Conservation (phyloP, 1,140 invertebrate species). For the Halictus rubicundus region DNA sequence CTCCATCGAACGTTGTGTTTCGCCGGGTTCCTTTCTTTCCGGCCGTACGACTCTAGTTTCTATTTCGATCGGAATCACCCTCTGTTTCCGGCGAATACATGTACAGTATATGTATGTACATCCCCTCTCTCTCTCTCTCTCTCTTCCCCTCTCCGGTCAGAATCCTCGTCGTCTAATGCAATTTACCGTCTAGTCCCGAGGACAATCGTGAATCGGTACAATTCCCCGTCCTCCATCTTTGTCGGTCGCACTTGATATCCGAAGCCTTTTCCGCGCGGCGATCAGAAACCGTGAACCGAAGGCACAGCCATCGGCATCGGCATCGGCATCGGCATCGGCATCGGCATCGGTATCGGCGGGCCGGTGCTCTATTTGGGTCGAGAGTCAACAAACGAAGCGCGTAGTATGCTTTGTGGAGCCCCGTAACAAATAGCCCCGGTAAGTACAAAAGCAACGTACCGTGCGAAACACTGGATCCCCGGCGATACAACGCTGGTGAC, state of each 20-base stretch:
- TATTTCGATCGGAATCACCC: conserved; percentile 45
- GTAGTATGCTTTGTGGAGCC: conserved; percentile 57
- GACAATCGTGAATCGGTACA: conserved; percentile 23
- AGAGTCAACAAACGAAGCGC: conserved; percentile 56
- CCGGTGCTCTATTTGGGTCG: conserved; percentile 68
- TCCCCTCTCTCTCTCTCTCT: conserved; percentile 9
- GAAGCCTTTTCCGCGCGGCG: background rate
- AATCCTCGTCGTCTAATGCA: conserved; percentile 43
- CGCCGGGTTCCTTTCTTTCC: background rate
- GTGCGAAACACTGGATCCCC: conserved; percentile 5
- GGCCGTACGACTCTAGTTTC: conserved; percentile 3
- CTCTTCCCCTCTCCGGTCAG: too few relatives aligned
- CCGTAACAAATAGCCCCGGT: conserved; percentile 54
- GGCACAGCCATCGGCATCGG: conserved; percentile 34
- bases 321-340: too few relatives aligned
- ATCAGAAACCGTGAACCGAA: background rate
- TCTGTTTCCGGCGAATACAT: conserved; percentile 35
- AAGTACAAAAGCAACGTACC: conserved; percentile 56
- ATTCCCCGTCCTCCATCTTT: background rate
- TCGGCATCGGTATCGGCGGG: conserved; percentile 33
- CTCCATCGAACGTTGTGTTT: background rate
- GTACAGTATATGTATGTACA: background rate
- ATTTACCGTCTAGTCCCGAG: conserved; percentile 46
- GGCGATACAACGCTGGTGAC: conserved; percentile 16
- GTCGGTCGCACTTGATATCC: background rate